Evolutionary conservation across 2,888 invertebrate genomes (phyloP).

Genomic region (Podabrus alpinus): DNA sequence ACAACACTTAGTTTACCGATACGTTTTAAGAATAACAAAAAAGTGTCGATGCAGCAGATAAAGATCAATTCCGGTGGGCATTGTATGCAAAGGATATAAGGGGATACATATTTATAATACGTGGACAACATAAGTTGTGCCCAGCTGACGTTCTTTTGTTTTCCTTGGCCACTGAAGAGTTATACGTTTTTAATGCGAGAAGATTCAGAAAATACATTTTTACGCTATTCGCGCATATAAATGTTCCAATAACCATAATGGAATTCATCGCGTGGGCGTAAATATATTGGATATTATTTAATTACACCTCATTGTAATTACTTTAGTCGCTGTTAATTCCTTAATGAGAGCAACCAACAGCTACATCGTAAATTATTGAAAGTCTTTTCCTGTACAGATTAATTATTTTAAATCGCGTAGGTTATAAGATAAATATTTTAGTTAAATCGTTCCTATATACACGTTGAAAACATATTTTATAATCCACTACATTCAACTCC

Average conservation of each 20-base stretch:
- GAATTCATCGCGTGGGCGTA: not conserved
- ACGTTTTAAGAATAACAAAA: slow-evolving; percentile 46
- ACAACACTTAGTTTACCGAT: slow-evolving; percentile 12
- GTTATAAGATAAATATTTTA: not conserved
- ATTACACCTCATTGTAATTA: not conserved
- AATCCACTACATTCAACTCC: not conserved
- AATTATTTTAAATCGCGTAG: slow-evolving; percentile 3
- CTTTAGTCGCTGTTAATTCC: not conserved
- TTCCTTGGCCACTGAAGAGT: slow-evolving; percentile 13
- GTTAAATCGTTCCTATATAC: not conserved
- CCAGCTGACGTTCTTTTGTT: slow-evolving; percentile 25
- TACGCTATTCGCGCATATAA: not conserved
- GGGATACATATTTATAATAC: slow-evolving; percentile 31
- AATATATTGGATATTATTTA: slow-evolving; percentile 2
- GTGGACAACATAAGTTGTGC: slow-evolving; percentile 27
- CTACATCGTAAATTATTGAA: not conserved
- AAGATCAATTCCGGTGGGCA: slow-evolving; percentile 46
- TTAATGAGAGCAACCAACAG: not conserved
- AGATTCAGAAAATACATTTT: not conserved
- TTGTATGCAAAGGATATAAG: slow-evolving; percentile 49
- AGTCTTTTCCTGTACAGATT: not conserved
- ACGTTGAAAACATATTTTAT: slow-evolving; percentile 3
- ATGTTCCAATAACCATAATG: not conserved
- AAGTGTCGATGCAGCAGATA: slow-evolving; percentile 49
- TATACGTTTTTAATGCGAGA: slow-evolving; percentile 8